Conservation (phyloP, 1,140 invertebrate genomes). For the Diorhabda elongata region DNA sequence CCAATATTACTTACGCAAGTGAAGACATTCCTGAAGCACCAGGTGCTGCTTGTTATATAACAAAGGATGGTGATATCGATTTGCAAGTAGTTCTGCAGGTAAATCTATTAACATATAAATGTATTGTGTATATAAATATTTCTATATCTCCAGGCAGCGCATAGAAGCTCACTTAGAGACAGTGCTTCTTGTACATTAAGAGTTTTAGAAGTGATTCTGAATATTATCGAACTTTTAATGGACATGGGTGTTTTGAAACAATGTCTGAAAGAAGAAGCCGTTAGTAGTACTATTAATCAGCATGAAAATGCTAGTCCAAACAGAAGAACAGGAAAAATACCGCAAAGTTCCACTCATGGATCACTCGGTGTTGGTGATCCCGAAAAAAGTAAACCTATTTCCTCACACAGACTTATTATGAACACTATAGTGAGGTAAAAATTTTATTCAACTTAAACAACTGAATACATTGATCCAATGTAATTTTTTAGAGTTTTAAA, state of each 20-base stretch:
- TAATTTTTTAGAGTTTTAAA: slow-evolving; percentile 65
- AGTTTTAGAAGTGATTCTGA: slow-evolving; percentile 86
- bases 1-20: slow-evolving; percentile 83
- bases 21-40: slow-evolving; percentile 80
- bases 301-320: slow-evolving; percentile 46
- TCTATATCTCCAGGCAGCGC: slow-evolving; percentile 64
- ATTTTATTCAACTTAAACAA: neutral
- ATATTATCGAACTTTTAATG: slow-evolving; percentile 82
- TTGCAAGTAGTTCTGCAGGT: slow-evolving; percentile 86
- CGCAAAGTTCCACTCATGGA: slow-evolving; percentile 25
- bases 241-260: slow-evolving; percentile 79
- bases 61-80: slow-evolving; percentile 90
- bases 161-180: slow-evolving; percentile 76
- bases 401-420: slow-evolving; percentile 43
- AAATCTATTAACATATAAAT: neutral
- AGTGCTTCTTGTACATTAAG: slow-evolving; percentile 71
- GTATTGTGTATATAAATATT: neutral
- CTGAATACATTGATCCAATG: neutral
- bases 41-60: slow-evolving; percentile 89
- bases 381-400: slow-evolving; percentile 38
- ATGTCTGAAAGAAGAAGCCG: slow-evolving; percentile 49
- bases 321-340: slow-evolving; percentile 37
- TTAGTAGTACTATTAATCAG: slow-evolving; percentile 27
- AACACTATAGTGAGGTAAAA: slow-evolving; percentile 43
- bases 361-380: slow-evolving; percentile 35